Evolutionary conservation across 2,888 invertebrate genomes (phyloP), one percentile per base, ranked within the genome.

Genomic region (Oligia fasciuncula): DNA sequence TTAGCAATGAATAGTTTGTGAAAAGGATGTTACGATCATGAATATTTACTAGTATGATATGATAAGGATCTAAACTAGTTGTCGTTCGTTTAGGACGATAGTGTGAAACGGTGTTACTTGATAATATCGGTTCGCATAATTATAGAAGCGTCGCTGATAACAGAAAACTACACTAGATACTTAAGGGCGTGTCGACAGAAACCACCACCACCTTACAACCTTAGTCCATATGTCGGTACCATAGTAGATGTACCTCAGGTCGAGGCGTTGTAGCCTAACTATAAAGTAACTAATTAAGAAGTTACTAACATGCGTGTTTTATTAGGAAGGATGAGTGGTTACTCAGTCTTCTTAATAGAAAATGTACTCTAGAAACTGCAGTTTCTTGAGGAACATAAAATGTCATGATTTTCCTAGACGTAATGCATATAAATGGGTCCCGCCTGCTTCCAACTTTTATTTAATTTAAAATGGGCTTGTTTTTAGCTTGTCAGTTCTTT

Each of bases 111-210:
- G 11, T 83, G 71, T 76, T 6, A 57, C 11, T 14, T 72, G 65
- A 76, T 84, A 80, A 68, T 71, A 72, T 54, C 11, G n/a, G n/a
- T n/a, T 46, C 23, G 76, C 79, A 84, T 87, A 87, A 76, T 86
- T 66, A 72, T 68, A 57, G 13, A 67, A 63, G 6, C n/a, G 51
- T 40, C 40, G 67, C 54, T 49, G 62, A 75, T 76, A 84, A 19
- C 23, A 14, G 23, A 11, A 9, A 68, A 60, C 6, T 51, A 63
- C 11, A 65, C 13, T 63, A 63, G 63, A 63, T 4, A 11, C 19
- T 40, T 65, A 40, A 29, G 8, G 49, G 40, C 57, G 46, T 60
- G 29, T 43, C 19, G 9, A 54, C 1, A 70, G 8, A 40, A 40
- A 40, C 40, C 0, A 6, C 5, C 40, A 40, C 40, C 5, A 40